Percentiles rank a stretch among this genome's conserved stretches.
Evolutionary conservation across 2,888 invertebrate species (phyloP).

Genomic region (Perithous albicinctus): DNA sequence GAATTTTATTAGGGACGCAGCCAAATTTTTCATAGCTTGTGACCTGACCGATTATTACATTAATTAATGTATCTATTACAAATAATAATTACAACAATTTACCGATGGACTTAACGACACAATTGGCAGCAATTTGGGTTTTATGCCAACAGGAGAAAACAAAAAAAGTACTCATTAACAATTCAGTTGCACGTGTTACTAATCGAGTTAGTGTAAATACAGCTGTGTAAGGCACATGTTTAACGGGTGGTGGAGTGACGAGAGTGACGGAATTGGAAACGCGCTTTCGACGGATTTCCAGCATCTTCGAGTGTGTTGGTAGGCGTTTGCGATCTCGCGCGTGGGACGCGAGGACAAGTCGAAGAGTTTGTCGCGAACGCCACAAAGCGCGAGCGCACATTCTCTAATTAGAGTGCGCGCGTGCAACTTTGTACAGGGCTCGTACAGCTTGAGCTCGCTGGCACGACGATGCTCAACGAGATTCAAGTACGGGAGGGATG

Average conservation of each 20-base stretch:
- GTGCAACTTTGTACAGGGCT: conserved; percentile 51
- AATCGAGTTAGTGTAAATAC: conserved; percentile 2
- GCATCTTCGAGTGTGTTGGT: conserved; percentile 10
- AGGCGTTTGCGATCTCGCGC: neutral
- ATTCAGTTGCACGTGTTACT: neutral
- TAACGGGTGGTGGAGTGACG: neutral
- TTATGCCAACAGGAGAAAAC: too few species aligned
- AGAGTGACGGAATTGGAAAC: conserved; percentile 16
- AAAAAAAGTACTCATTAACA: neutral
- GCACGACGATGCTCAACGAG: conserved; percentile 28
- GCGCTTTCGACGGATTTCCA: neutral
- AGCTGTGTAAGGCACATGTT: neutral
- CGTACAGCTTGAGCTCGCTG: neutral
- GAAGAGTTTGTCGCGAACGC: conserved; percentile 42
- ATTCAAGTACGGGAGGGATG: conserved; percentile 31
- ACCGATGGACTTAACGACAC: too few species aligned
- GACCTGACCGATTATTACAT: too few species aligned
- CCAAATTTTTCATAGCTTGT: too few species aligned
- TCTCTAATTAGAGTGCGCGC: conserved; percentile 59
- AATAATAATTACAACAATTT: too few species aligned
- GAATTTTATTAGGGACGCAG: too few species aligned
- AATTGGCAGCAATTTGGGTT: too few species aligned
- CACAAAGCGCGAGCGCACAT: conserved; percentile 10
- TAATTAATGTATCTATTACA: too few species aligned
- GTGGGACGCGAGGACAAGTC: conserved; percentile 42